phyloP scores from a whole-genome alignment of 2,113 vertebrate species.

The Silurus glanis region DNA sequence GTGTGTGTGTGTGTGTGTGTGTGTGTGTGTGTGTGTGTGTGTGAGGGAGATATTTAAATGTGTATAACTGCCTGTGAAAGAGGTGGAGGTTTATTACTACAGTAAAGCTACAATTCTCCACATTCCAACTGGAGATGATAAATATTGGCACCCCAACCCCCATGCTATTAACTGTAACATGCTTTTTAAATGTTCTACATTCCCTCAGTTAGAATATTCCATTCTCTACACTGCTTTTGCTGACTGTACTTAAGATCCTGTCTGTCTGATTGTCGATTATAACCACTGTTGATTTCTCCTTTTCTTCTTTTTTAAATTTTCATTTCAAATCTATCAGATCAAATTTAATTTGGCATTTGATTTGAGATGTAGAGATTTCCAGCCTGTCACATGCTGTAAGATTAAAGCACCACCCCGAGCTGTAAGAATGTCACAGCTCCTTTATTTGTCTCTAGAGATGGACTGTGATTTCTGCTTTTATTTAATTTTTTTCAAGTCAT shows the following conservation, averaged over 20 bases:
- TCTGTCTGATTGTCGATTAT: conserved; percentile 42
- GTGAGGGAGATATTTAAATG: conserved; percentile 2
- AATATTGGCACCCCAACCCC: neutral
- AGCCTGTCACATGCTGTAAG: conserved; percentile 48
- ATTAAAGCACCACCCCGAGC: conserved; percentile 32
- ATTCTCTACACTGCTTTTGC: neutral
- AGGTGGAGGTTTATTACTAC: neutral
- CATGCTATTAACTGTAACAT: neutral
- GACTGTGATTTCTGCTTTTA: neutral
- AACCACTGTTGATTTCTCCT: conserved; percentile 35
- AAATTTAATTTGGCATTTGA: conserved; percentile 50
- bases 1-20: conserved; percentile 11
- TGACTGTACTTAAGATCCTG: conserved; percentile 34
- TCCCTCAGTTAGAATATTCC: neutral
- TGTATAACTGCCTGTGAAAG: neutral
- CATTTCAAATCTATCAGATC: conserved; percentile 55
- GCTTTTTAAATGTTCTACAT: neutral
- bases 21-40: conserved; percentile 5
- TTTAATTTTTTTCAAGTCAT: conserved; percentile 12
- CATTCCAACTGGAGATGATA: neutral
- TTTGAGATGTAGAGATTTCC: conserved; percentile 40
- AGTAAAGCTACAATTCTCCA: neutral
- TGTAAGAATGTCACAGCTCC: conserved; percentile 41
- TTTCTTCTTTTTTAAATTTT: conserved; percentile 3
- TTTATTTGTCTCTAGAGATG: conserved; percentile 34